Evolutionary conservation across 2,888 invertebrate species (phyloP).

Genomic region (Crossocerus cetratus): DNA sequence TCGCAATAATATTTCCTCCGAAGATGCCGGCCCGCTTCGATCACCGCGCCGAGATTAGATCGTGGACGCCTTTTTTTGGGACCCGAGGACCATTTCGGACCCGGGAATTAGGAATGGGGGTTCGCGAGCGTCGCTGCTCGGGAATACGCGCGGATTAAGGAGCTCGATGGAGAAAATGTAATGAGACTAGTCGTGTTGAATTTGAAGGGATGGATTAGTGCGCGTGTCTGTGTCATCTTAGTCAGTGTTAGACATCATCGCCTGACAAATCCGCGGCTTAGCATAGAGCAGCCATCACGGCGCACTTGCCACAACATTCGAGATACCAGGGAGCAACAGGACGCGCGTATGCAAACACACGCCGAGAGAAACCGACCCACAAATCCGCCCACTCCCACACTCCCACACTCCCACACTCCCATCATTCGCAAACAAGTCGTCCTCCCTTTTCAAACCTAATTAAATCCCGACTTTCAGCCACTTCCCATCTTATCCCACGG

Average conservation of each 20-base stretch:
- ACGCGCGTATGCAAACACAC: too few relatives aligned
- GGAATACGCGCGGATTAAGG: too few relatives aligned
- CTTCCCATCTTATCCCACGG: neutral
- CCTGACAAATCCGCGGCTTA: neutral
- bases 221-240: too few relatives aligned
- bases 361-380: neutral
- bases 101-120: too few relatives aligned
- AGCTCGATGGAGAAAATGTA: too few relatives aligned
- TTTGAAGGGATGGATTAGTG: too few relatives aligned
- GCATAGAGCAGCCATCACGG: neutral
- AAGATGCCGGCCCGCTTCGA: constrained; percentile 8
- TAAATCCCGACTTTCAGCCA: neutral
- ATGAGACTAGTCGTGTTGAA: too few relatives aligned
- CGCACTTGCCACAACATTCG: neutral
- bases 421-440: constrained; percentile 1
- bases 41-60: constrained; percentile 5
- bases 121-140: too few relatives aligned
- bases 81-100: too few relatives aligned
- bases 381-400: neutral
- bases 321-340: neutral
- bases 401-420: neutral
- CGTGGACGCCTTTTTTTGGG: neutral
- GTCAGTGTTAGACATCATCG: too few relatives aligned
- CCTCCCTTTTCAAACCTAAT: neutral
- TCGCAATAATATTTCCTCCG: constrained; percentile 10